Base-by-base conservation (phyloP, 2,888 invertebrate genomes). In the Formica aserva region DNA sequence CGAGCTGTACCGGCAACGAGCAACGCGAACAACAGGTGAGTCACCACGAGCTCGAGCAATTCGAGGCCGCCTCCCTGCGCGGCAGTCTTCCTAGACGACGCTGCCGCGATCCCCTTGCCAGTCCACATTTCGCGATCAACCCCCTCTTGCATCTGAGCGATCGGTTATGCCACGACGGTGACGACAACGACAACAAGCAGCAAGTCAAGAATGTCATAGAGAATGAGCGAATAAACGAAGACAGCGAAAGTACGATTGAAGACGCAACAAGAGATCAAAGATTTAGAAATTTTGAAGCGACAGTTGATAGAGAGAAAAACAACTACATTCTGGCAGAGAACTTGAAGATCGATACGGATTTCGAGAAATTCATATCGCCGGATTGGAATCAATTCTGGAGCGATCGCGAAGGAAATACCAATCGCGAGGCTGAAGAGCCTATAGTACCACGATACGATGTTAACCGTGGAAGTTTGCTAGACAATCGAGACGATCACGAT, bases 101-200 rank as follows among this genome's bases (percentile, higher is more conserved):
- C 83, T 96, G 95, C 92, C 94, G 95, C 83, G 94, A 95, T 72
- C 94, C 93, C 91, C 95, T 95, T 91, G 95, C 95, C 80, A 96
- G 95, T 92, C 93, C 94, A 77, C 95, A 96, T 91, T 96, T 96
- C 92, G 96, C 95, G 86, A 94, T 95, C 92, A 96, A 96, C 92
- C 96, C 96, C 45, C 93, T 96, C 85, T 93, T 95, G 71, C 92
- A 90, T 71, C 87, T 93, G 87, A 69, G 15, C 38, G 66, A 38
- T 74, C 45, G 9, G 18, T 65, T 18, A 57, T 15, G 32, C 18
- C n/a, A 29, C 63, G 32, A 5, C 1, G 4, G 26, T n/a, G 26
- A 45, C 13, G 45, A 45, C 9, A 11, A 65, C 13, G 11, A 26
- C 8, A 41, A 63, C 29, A 41, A 32, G 6, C 22, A 71, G 8